Evolutionary conservation across 2,888 invertebrate genomes (phyloP).

Genomic region (Drosophila neonasuta): DNA sequence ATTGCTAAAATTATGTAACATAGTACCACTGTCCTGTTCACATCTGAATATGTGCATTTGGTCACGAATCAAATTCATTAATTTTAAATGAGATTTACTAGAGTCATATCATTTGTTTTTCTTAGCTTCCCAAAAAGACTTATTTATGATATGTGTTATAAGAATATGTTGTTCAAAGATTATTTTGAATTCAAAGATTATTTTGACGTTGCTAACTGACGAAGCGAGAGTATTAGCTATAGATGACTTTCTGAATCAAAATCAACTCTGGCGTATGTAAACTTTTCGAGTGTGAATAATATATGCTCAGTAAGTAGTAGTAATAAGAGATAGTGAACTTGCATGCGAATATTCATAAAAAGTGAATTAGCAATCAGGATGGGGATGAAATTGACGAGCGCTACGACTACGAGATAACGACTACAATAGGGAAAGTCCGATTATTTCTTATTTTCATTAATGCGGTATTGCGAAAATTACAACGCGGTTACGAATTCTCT

Average conservation of each 20-base stretch:
- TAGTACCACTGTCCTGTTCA: no score
- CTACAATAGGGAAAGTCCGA: constrained; percentile 20
- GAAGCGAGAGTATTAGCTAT: constrained; percentile 3
- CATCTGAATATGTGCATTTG: no score
- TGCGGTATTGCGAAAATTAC: constrained; percentile 39
- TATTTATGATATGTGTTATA: no score
- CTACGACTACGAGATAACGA: constrained; percentile 17
- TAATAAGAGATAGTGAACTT: not conserved
- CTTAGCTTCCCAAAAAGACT: no score
- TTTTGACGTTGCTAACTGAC: not conserved
- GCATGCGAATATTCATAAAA: constrained; percentile 47
- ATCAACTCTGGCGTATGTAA: constrained; percentile 3
- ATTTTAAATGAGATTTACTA: no score
- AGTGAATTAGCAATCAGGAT: constrained; percentile 41
- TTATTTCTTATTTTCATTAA: constrained; percentile 50
- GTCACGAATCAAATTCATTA: no score
- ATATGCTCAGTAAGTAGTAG: constrained; percentile 27
- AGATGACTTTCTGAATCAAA: constrained; percentile 21
- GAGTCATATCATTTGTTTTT: no score
- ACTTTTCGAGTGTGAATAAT: constrained; percentile 42
- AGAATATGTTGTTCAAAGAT: no score
- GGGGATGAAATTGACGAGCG: constrained; percentile 36
- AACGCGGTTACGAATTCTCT: constrained; percentile 18
- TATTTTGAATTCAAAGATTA: not conserved
- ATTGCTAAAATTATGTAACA: no score